phyloP scores from a whole-genome alignment of 2,797 vertebrate genomes.

The Pogonophryne albipinna region DNA sequence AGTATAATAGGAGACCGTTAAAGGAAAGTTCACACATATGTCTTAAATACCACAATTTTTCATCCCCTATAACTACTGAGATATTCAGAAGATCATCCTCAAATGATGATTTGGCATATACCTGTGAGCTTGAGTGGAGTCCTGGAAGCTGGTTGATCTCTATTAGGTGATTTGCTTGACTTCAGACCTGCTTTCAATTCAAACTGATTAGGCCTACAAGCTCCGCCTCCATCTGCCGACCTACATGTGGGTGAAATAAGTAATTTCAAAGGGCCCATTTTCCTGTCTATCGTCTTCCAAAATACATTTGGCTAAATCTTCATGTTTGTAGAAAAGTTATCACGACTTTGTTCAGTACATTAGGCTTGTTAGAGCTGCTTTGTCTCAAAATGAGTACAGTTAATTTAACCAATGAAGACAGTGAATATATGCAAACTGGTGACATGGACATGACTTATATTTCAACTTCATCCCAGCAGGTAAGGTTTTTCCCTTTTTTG shows the following conservation, averaged over 20 bases:
- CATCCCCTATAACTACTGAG: too few relatives aligned
- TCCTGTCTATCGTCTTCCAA: neutral
- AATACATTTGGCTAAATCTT: neutral
- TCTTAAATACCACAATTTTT: neutral
- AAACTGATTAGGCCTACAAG: conserved; percentile 38
- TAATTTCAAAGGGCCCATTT: neutral
- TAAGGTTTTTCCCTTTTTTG: neutral
- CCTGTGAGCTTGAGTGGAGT: rapidly evolving
- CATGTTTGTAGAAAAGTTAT: neutral
- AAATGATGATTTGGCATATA: neutral
- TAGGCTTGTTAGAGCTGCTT: neutral
- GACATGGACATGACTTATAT: conserved; percentile 78
- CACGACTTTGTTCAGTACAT: neutral
- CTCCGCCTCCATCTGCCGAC: neutral
- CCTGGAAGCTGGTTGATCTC: conserved; percentile 16
- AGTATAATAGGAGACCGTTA: too few relatives aligned
- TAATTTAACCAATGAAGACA: conserved; percentile 55
- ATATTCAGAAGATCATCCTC: neutral
- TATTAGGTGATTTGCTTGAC: conserved; percentile 7
- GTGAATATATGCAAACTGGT: conserved; percentile 35
- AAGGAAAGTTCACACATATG: too few relatives aligned
- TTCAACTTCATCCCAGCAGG: conserved; percentile 51
- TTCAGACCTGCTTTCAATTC: conserved; percentile 68
- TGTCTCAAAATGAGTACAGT: conserved; percentile 57
- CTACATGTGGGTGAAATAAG: neutral